A percentile compares a stretch with the other conserved stretches of the same genome.
These are phyloP conservation scores for Drosophila kepulauana DNA, from an alignment of 1,140 invertebrate genomes.

Conservation along the genomic window DNA sequence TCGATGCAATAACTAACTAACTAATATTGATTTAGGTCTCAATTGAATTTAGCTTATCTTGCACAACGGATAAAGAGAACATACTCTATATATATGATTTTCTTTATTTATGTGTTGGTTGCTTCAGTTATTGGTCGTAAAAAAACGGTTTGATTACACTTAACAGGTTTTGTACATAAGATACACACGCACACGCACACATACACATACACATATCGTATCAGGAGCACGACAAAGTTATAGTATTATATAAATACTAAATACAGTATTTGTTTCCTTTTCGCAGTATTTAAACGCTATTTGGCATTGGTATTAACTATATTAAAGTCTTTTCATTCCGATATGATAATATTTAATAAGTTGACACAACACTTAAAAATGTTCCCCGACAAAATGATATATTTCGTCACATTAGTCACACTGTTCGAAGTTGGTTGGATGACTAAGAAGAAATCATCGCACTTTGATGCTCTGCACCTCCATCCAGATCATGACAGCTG, in stretches of 20 bases:
- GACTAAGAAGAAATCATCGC: constrained; percentile 46
- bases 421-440: not conserved
- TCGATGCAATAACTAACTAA: constrained; percentile 21
- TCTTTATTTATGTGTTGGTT: constrained; percentile 34
- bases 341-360: constrained; percentile 47
- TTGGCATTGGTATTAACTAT: constrained; percentile 47
- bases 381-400: constrained; percentile 23
- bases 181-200: constrained; percentile 1
- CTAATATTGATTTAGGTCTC: constrained; percentile 23
- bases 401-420: constrained; percentile 49
- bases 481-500: constrained; percentile 63
- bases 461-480: constrained; percentile 74
- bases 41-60: constrained; percentile 19
- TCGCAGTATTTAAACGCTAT: constrained; percentile 33
- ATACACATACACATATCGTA: not conserved
- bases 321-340: constrained; percentile 29
- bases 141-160: constrained; percentile 58
- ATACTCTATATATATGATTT: not conserved
- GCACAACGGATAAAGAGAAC: constrained; percentile 13
- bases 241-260: constrained; percentile 8
- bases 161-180: constrained; percentile 18
- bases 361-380: constrained; percentile 62
- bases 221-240: not conserved
- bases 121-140: constrained; percentile 57
- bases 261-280: not conserved